Evolutionary conservation across 2,113 vertebrate genomes (phyloP), one percentile per base, ranked within the genome.

Genomic region (Archocentrus centrarchus): DNA sequence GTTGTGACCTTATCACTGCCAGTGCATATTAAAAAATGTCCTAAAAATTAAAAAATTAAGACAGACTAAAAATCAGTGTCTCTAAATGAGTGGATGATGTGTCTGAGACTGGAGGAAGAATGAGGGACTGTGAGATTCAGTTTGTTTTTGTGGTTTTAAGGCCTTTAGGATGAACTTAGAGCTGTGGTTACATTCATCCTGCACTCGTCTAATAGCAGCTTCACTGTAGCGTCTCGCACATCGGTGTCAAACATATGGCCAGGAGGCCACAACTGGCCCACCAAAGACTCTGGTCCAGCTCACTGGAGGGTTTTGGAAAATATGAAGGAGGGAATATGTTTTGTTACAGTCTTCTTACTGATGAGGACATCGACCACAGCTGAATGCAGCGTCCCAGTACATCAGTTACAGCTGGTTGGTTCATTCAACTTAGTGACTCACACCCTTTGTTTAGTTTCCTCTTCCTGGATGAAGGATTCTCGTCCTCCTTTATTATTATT

Each of bases 111-210:
- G 30, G 10, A 35, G 9, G 60, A 62, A 20, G 9, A 6, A 2
- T 2, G 14, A 14, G 44, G 2, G 7, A 0, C n/a, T 20, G n/a
- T 44, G 2, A 44, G 63, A 47, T 30, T 47, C 0, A 68, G 11
- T 47, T 24, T 6, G 64, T 2, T 44, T 44, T 2, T 44, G n/a
- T 27, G 63, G 39, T 44, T 0, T 66, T 66, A 39, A 44, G 0
- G 13, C 37, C n/a, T 5, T 68, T 17, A 68, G 39, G 7, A 68
- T 27, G n/a, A 44, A 44, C 39, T 2, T 41, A 0, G 22, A 66
- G 63, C 0, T 24, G 39, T 2, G 39, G 64, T 27, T 68, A 68
- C 64, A 18, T 27, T 68, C 8, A 47, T 27, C 39, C 3, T 68
- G 44, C 8, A 0, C 63, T 68, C 22, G 0, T 44, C 39, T 0